These are phyloP conservation scores for Antigone vipio DNA, from an alignment of 2,113 vertebrate genomes.

Conservation along the genomic window DNA sequence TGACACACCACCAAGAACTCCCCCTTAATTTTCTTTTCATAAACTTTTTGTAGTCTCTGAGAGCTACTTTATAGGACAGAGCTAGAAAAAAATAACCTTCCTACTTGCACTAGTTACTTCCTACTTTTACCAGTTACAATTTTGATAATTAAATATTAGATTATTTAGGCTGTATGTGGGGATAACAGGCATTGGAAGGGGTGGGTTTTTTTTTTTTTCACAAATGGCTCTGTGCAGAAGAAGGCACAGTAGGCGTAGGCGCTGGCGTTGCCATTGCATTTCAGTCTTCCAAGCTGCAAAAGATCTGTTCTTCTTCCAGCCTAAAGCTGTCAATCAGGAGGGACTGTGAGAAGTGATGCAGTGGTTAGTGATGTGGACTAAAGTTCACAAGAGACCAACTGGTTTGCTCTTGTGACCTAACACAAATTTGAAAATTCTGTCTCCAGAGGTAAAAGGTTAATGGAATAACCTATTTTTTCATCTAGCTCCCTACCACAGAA, in stretches of 20 bases:
- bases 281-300: constrained; percentile 20
- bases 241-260: not conserved
- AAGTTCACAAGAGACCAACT: constrained; percentile 44
- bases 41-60: not conserved
- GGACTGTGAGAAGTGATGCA: not conserved
- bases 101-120: not conserved
- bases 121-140: not conserved
- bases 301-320: constrained; percentile 22
- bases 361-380: constrained; percentile 25
- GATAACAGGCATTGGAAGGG: not conserved
- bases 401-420: constrained; percentile 40
- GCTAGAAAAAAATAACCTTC: not conserved
- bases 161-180: not conserved
- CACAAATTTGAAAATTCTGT: constrained; percentile 55
- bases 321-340: constrained; percentile 22
- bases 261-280: not conserved
- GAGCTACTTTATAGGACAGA: not conserved
- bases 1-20: not conserved
- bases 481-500: constrained; percentile 12
- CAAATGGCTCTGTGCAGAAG: not conserved
- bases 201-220: not conserved
- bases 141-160: not conserved
- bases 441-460: constrained; percentile 66
- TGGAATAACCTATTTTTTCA: constrained; percentile 62
- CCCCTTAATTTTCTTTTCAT: not conserved